These are phyloP conservation scores for Masticophis lateralis DNA, from an alignment of 2,797 vertebrate species.

Conservation along the genomic window DNA sequence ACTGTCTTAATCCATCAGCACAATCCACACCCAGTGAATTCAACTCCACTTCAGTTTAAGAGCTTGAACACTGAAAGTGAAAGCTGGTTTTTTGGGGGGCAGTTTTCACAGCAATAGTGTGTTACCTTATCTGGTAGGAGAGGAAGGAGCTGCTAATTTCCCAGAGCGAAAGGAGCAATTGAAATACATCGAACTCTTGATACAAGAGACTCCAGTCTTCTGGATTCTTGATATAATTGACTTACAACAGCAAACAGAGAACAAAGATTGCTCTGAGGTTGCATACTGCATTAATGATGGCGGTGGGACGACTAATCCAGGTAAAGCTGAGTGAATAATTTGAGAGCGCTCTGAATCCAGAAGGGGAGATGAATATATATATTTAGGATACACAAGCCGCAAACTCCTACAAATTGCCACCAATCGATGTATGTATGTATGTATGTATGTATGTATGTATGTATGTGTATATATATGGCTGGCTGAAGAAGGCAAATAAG, in stretches of 20 bases:
- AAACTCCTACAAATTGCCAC: too few species aligned
- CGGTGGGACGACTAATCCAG: not conserved
- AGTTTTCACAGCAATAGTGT: too few species aligned
- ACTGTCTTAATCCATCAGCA: accelerated
- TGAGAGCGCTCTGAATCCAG: not conserved
- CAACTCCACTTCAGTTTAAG: not conserved
- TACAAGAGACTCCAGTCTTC: not conserved
- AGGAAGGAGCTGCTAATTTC: not conserved
- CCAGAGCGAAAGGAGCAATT: not conserved
- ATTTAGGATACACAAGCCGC: too few species aligned
- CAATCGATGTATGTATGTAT: too few species aligned
- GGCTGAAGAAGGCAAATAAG: too few species aligned
- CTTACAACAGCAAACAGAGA: not conserved
- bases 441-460: too few species aligned
- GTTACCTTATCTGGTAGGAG: not conserved
- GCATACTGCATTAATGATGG: not conserved
- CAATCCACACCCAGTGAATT: not conserved
- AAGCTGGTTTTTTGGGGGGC: accelerated
- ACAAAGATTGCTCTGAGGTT: not conserved
- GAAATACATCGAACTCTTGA: not conserved
- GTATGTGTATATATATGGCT: too few species aligned
- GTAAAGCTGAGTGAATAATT: not conserved
- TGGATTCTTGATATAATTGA: not conserved
- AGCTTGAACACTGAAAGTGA: not conserved
- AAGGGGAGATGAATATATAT: not conserved